Conservation (phyloP, 2,113 vertebrate genomes). For the Gadus chalcogrammus region DNA sequence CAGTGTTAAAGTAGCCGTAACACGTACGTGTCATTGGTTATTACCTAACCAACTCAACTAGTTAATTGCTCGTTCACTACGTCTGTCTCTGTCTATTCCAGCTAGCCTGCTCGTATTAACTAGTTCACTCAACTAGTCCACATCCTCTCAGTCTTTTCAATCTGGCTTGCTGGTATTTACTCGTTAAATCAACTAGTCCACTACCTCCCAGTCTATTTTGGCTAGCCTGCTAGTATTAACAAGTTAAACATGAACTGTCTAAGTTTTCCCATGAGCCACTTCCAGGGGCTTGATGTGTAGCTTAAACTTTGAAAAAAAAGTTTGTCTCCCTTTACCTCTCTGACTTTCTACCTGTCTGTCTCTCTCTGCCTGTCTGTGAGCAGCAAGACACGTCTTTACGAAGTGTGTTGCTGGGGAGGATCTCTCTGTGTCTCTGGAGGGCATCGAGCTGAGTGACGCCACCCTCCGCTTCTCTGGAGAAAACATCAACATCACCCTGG, state of each 20-base stretch:
- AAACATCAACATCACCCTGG: slow-evolving; percentile 43
- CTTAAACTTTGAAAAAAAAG: too few species aligned
- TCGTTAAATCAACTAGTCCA: too few species aligned
- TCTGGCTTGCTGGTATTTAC: too few species aligned
- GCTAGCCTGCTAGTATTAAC: too few species aligned
- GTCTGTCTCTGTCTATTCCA: too few species aligned
- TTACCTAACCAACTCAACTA: neutral
- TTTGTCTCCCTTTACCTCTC: neutral
- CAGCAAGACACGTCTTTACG: slow-evolving; percentile 32
- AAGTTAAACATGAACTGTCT: too few species aligned
- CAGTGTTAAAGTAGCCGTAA: slow-evolving; percentile 43
- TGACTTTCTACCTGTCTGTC: neutral
- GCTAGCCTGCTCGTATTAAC: neutral
- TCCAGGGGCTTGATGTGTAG: too few species aligned
- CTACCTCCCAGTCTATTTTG: too few species aligned
- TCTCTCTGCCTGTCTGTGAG: neutral
- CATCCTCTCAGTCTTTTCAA: neutral
- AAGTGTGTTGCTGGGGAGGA: slow-evolving; percentile 49
- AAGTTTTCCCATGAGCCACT: too few species aligned
- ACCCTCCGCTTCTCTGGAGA: slow-evolving; percentile 36
- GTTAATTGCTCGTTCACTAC: neutral
- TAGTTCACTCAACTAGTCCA: neutral
- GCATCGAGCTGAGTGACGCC: slow-evolving; percentile 24
- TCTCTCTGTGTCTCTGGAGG: slow-evolving; percentile 45
- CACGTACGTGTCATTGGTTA: slow-evolving; percentile 36